Base-by-base conservation (phyloP, 1,140 invertebrate genomes). In the Lepidurus apus region DNA sequence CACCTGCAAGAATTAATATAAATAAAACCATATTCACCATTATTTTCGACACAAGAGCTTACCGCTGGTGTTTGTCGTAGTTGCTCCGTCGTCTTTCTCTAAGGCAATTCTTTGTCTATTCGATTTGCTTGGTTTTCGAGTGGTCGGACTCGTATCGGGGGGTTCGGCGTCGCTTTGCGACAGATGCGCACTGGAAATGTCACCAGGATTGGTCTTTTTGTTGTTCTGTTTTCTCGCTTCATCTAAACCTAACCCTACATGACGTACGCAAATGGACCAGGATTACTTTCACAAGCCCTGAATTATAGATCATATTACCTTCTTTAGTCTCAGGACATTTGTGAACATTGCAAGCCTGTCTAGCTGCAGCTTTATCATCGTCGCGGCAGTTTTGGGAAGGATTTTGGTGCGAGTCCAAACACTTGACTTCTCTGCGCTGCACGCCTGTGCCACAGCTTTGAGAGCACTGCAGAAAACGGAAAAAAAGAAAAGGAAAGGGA, bases 311-410 rank as follows among this genome's bases (percentile, higher is more conserved):
- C 6, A n/a, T 65, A n/a, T 65, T 65, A 65, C 53, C 53, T 65
- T 65, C 53, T 13, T 65, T 65, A 65, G 6, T 21, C 7, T 74
- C 43, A 75, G 65, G 53, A 34, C 91, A 92, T 73, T 87, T 85
- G 80, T 89, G 87, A 43, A 87, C 86, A 82, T 91, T 91, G 81
- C 91, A 92, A 21, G 84, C 85, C 77, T 89, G 87, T 80, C 87
- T 85, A 42, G 87, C 86, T 10, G 84, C 81, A 13, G 91, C 90
- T 75, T 87, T 86, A 26, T 86, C 82, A 1, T 86, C 84, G 76
- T 90, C 89, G 17, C 86, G 84, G 81, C 91, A 92, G 76, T 86
- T 81, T 7, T 84, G 87, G 21, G 81, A 85, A 45, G 83, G 81
- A 80, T 82, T 84, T 45, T 85, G 85, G 43, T 88, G 84, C 45